Evolutionary conservation across 2,113 vertebrate genomes (phyloP), one percentile per base, ranked within the genome.

Genomic region (Nanorana parkeri): DNA sequence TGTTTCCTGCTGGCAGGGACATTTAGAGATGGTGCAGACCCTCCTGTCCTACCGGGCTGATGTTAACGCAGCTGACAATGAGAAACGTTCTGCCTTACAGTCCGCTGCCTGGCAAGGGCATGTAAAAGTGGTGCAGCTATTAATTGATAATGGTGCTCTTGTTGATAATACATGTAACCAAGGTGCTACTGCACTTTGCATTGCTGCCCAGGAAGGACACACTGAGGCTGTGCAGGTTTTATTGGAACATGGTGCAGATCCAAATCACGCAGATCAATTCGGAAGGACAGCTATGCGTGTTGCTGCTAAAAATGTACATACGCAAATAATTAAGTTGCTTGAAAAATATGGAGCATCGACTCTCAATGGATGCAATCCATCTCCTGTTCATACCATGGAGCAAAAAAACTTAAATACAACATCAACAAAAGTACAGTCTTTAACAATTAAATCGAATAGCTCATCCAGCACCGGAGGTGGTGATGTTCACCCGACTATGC

Each of bases 1-100:
- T 21, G 98, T 99, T 81, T 99, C 98, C 86, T 98, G 98, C 90
- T 99, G 98, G 98, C 98, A 99, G 88, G 98, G 98, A 36, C 98
- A 99, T 21, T 60, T 96, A 77, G 97, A 99, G 84, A 98, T 98
- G 96, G 97, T 97, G 26, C 92, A 95, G 86, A 89, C 95, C 88
- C 93, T 99, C 80, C 92, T 98, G n/a, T 95, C 96, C 0, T 95
- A 93, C 83, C 96, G 96, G 0, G 97, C 96, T 0, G 94, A 98
- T 1, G 93, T 99, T 81, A 99, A 99, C 0, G 94, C 97, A 17
- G 94, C 95, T 0, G 98, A 99, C 87, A 97, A 97, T 0, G 98
- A 99, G 87, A 96, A 95, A 87, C 93, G 98, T 23, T 99, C 98
- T 0, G 96, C 97, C 47, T 86, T 99, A 88, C 98, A 99, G 86